Percentiles rank a stretch among this genome's conserved stretches.
Evolutionary conservation across 2,113 vertebrate species (phyloP).

Genomic region (Copsychus sechellarum): DNA sequence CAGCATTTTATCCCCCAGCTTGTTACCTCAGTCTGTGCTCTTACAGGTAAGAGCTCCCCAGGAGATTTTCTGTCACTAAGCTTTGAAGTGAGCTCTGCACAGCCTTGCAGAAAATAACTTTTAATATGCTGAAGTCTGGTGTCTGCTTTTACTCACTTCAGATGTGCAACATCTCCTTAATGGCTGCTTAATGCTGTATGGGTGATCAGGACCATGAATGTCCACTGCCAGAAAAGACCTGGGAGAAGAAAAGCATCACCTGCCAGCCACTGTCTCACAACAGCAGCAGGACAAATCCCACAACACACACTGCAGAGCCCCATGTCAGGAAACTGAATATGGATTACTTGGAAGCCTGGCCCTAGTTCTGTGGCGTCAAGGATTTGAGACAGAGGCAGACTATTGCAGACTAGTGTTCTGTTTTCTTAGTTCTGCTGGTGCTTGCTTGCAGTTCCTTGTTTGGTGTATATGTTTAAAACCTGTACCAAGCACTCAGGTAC

Average conservation of each 20-base stretch:
- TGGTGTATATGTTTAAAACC: neutral
- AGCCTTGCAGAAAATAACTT: constrained; percentile 23
- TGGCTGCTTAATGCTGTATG: neutral
- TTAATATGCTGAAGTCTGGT: neutral
- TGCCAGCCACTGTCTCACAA: neutral
- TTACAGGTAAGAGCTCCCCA: constrained; percentile 22
- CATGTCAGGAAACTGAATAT: fast-evolving
- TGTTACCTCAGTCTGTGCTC: neutral
- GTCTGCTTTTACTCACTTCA: constrained; percentile 6
- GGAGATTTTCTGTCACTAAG: constrained; percentile 25
- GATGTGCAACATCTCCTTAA: neutral
- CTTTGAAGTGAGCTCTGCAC: constrained; percentile 13
- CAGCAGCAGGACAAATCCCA: neutral
- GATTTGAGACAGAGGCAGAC: neutral
- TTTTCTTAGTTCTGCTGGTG: neutral
- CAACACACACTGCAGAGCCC: fast-evolving
- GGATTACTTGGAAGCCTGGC: neutral
- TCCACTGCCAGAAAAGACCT: neutral
- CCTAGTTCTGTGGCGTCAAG: neutral
- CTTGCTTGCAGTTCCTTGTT: neutral
- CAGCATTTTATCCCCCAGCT: neutral
- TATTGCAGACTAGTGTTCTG: neutral
- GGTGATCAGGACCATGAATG: neutral
- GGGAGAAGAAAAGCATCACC: neutral
- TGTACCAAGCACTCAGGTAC: neutral